Evolutionary conservation across 2,888 invertebrate genomes (phyloP), one percentile per base, ranked within the genome.

Genomic region (Horisme vitalbata): DNA sequence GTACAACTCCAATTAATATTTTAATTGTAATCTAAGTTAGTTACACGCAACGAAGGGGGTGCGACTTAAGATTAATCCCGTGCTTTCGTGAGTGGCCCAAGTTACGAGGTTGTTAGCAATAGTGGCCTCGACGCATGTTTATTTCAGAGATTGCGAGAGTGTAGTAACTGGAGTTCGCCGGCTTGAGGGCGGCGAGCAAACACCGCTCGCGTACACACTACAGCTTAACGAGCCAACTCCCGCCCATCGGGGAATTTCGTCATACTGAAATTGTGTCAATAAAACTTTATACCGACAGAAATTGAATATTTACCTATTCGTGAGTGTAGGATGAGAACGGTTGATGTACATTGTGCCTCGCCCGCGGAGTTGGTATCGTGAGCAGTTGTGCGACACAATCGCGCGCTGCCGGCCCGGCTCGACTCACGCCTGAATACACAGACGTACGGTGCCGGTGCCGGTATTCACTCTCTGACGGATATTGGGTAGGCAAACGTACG

Each of bases 141-240:
- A 80, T 82, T 83, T 79, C 76, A 72, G 71, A 81, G 81, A 83
- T 82, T 81, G 81, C 73, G 77, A 79, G 80, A 77, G 76, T 78
- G 82, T 80, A n/a, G n/a, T n/a, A 77, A 79, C 77, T 82, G 73
- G 77, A 81, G 72, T 80, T 82, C 79, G 74, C 78, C 66, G 75
- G 78, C 77, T 75, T 73, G 78, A 80, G 76, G 78, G 70, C 73
- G 73, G 45, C 59, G 73, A 63, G 72, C 71, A 82, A 80, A 80
- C 77, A 82, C 63, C 59, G 68, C 68, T 61, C 62, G 59, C 61
- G 65, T 63, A 64, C 62, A 66, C 68, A 75, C 75, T 73, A 73
- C 77, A 70, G 63, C 79, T 79, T 82, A 81, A 81, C 79, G 81
- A 80, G 75, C 74, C 72, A 75, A 74, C 80, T 79, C 70, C 59